Base-by-base conservation (phyloP, 2,797 vertebrate genomes). In the Syngnathus acus region DNA sequence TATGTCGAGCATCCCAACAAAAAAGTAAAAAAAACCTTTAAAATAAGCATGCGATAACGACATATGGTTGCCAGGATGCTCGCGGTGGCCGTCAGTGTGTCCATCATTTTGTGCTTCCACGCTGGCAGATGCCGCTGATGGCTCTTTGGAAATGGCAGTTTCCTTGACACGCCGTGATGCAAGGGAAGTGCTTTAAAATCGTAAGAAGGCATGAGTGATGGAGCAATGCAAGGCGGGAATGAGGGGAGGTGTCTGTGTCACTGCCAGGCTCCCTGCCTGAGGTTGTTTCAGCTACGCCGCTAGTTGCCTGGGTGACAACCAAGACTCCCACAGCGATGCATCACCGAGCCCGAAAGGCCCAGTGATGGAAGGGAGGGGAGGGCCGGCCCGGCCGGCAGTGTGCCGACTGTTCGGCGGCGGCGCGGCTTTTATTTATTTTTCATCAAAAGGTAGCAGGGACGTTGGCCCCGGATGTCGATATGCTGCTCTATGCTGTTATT, bases 261-360 rank as follows among this genome's bases (percentile, higher is more conserved):
- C 51, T 6, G 51, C 64, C 19, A 48, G 64, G 64, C 39, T 65
- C 13, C 39, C 51, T 65, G 60, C 60, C 80, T 79, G 66, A 76
- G 73, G 82, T 84, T 58, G 74, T 86, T 87, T 84, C 81, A 84
- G 78, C 82, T 77, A 68, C 57, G 62, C 68, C 47, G 75, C 70
- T 68, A 70, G 77, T 89, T 88, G 79, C 86, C 77, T 82, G 26
- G 84, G 86, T 85, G 80, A 89, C 86, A 73, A 45, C 76, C 76
- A 71, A 51, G 66, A 68, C 77, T 83, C 74, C 68, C 75, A 77
- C 71, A 71, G 75, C 40, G 68, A 79, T 72, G 72, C 83, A 80
- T 81, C 80, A 76, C 74, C 67, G 68, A 72, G 71, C 73, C 78
- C 71, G 42, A 77, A 75, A 72, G 79, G 78, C 69, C 81, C 63